A percentile compares a stretch with the other conserved stretches of the same genome.
Evolutionary conservation across 2,888 invertebrate species (phyloP).

Genomic region (Phyllotreta striolata): DNA sequence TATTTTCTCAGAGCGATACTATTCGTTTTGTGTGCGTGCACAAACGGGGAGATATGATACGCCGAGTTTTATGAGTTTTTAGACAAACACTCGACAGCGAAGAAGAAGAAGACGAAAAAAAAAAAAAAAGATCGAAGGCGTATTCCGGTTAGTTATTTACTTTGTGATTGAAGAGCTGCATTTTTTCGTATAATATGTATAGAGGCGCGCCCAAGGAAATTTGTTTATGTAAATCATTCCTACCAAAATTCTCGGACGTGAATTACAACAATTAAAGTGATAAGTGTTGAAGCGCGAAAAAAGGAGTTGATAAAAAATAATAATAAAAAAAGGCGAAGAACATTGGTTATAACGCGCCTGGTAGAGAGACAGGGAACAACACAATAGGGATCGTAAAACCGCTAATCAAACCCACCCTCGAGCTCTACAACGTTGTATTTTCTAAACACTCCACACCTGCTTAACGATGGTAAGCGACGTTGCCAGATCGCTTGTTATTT

Average conservation of each 20-base stretch:
- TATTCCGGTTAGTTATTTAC: slow-evolving; percentile 27
- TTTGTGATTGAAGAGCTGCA: slow-evolving; percentile 15
- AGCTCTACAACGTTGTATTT: slow-evolving; percentile 52
- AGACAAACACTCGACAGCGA: slow-evolving; percentile 12
- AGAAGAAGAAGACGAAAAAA: too few relatives aligned
- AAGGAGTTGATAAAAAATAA: too few relatives aligned
- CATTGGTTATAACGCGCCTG: too few relatives aligned
- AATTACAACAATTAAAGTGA: too few relatives aligned
- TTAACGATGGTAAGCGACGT: slow-evolving; percentile 48
- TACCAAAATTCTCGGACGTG: background rate
- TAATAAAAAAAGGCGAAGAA: too few relatives aligned
- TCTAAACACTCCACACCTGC: slow-evolving; percentile 57
- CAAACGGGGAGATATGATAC: slow-evolving; percentile 7
- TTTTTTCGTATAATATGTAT: slow-evolving; percentile 1
- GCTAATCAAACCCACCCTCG: slow-evolving; percentile 58
- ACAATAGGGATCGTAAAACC: slow-evolving; percentile 54
- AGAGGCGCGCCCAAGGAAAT: background rate
- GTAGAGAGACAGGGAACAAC: slow-evolving; percentile 48
- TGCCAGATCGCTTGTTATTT: slow-evolving; percentile 16
- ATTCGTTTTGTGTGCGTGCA: slow-evolving; percentile 12
- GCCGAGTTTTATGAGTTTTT: slow-evolving; percentile 22
- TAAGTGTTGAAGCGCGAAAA: too few relatives aligned
- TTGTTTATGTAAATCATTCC: background rate
- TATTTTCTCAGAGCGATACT: slow-evolving; percentile 15
- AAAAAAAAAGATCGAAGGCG: slow-evolving; percentile 21